phyloP scores from a whole-genome alignment of 2,888 invertebrate genomes.

The Caenorhabditis macrosperma region DNA sequence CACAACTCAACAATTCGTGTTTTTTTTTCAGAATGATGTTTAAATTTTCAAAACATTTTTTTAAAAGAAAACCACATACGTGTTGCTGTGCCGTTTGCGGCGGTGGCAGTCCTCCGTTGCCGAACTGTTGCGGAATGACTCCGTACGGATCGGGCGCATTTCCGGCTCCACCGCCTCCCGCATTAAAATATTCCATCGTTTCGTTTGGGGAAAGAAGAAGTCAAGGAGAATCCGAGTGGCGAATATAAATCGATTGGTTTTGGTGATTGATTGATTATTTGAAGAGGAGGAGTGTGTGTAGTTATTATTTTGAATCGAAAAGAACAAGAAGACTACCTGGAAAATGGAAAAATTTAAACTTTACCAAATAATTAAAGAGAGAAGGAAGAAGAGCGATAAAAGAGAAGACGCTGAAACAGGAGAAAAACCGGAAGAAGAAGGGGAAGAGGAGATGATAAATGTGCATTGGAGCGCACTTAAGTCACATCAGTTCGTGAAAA shows the following conservation, averaged over 20 bases:
- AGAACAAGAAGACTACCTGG: not conserved
- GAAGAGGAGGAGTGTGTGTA: not conserved
- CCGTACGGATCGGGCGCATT: slow-evolving; percentile 37
- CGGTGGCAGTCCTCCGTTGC: slow-evolving; percentile 22
- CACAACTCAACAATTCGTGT: not conserved
- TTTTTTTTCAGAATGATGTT: not conserved
- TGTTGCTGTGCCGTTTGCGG: slow-evolving; percentile 14
- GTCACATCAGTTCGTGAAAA: too few species aligned
- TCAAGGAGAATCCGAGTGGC: not conserved
- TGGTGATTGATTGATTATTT: not conserved
- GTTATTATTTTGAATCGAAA: too few species aligned
- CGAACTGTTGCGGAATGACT: slow-evolving; percentile 48
- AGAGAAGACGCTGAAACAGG: not conserved
- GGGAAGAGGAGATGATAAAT: too few species aligned
- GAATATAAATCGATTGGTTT: slow-evolving; percentile 19
- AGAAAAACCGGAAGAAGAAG: too few species aligned
- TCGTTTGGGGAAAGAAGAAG: not conserved
- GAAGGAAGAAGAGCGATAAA: not conserved
- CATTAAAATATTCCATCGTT: slow-evolving; percentile 43
- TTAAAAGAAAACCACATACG: too few species aligned
- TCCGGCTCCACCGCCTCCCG: slow-evolving; percentile 28
- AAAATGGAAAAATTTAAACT: not conserved
- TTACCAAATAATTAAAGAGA: not conserved
- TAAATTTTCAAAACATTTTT: not conserved
- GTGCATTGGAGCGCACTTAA: too few species aligned